Conservation (phyloP, 1,140 invertebrate species). For the Neelides sp. region DNA sequence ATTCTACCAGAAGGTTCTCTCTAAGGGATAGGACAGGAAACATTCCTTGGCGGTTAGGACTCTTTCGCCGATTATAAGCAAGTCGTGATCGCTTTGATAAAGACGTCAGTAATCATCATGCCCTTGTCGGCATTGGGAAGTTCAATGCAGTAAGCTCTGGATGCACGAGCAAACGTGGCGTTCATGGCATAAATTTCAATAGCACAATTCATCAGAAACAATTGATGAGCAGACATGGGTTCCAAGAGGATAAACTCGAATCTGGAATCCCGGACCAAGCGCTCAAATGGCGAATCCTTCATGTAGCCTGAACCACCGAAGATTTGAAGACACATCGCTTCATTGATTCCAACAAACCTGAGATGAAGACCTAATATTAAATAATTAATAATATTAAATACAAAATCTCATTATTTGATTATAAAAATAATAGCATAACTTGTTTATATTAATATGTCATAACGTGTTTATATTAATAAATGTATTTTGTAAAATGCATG, state of each 20-base stretch:
- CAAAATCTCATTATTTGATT: too few species aligned
- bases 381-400: too few species aligned
- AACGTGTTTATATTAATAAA: slow-evolving; percentile 32
- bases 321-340: slow-evolving; percentile 52
- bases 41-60: slow-evolving; percentile 46
- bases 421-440: too few species aligned
- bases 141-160: slow-evolving; percentile 62
- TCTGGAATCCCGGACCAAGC: slow-evolving; percentile 53
- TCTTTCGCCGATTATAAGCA: slow-evolving; percentile 37
- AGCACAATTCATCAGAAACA: slow-evolving; percentile 58
- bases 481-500: background rate
- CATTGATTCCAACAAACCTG: slow-evolving; percentile 44
- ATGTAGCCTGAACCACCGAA: slow-evolving; percentile 50
- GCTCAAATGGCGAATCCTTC: slow-evolving; percentile 50
- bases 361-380: slow-evolving; percentile 37
- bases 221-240: slow-evolving; percentile 56
- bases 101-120: slow-evolving; percentile 43
- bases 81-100: slow-evolving; percentile 38
- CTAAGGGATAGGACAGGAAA: slow-evolving; percentile 48
- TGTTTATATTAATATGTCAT: background rate
- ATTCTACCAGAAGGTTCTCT: slow-evolving; percentile 37
- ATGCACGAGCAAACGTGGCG: slow-evolving; percentile 55
- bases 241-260: slow-evolving; percentile 66
- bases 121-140: slow-evolving; percentile 51
- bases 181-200: slow-evolving; percentile 64